Conservation (phyloP, 2,888 invertebrate genomes). For the Hydriomena furcata region DNA sequence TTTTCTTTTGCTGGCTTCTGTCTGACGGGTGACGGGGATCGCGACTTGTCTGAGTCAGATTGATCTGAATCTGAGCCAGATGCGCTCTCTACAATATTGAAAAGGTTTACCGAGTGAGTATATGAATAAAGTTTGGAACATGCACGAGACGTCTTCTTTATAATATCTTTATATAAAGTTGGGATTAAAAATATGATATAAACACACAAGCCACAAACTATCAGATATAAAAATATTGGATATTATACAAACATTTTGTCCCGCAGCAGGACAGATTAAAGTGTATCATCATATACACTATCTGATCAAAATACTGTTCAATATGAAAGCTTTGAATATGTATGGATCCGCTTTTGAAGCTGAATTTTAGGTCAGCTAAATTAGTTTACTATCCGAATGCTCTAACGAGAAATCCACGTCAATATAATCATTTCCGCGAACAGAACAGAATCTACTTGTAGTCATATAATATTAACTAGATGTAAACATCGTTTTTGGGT, state of each 20-base stretch:
- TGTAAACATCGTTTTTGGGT: constrained; percentile 26
- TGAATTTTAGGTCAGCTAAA: constrained; percentile 9
- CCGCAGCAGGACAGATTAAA: too few species aligned
- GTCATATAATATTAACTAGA: constrained; percentile 17
- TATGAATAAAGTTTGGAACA: not conserved
- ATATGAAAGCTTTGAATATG: not conserved
- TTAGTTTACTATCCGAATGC: constrained; percentile 3
- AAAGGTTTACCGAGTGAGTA: constrained; percentile 4
- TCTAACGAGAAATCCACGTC: constrained; percentile 6
- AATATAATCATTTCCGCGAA: not conserved
- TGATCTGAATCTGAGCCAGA: constrained; percentile 54
- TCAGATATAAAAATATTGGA: too few species aligned
- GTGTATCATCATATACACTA: too few species aligned
- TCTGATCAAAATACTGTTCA: not conserved
- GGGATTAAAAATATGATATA: too few species aligned
- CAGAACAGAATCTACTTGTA: constrained; percentile 6
- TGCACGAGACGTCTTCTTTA: not conserved
- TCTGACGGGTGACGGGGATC: constrained; percentile 41
- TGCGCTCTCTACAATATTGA: constrained; percentile 45
- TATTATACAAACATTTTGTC: too few species aligned
- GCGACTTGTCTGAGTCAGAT: constrained; percentile 48
- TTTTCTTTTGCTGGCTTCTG: constrained; percentile 41
- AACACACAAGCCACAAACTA: too few species aligned
- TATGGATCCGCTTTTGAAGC: constrained; percentile 4
- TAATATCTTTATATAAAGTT: too few species aligned